phyloP scores from a whole-genome alignment of 1,140 invertebrate species.

The Drosophila lowei region DNA sequence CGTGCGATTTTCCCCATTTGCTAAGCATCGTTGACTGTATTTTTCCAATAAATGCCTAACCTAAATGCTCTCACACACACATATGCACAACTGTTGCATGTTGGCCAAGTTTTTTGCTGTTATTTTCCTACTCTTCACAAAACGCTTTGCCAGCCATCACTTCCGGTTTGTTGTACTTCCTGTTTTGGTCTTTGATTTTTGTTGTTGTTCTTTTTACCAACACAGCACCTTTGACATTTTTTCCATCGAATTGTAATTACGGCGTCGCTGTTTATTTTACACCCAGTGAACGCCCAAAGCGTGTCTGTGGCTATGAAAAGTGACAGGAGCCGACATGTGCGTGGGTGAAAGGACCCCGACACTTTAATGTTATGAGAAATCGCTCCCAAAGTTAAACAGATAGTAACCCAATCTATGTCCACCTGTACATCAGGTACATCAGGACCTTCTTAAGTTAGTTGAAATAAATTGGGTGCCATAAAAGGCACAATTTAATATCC shows the following conservation, averaged over 20 bases:
- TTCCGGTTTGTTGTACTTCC: constrained; percentile 32
- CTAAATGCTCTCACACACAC: neutral
- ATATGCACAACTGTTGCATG: constrained; percentile 66
- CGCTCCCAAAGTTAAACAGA: too few relatives aligned
- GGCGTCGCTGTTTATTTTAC: constrained; percentile 23
- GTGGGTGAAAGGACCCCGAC: constrained; percentile 7
- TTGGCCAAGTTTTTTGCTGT: constrained; percentile 53
- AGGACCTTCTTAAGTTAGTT: too few relatives aligned
- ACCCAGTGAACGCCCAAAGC: neutral
- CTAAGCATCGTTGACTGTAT: constrained; percentile 18
- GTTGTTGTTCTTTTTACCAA: neutral
- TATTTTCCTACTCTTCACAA: constrained; percentile 34
- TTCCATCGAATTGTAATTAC: constrained; percentile 60
- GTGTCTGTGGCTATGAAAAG: constrained; percentile 26
- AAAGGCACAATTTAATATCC: constrained; percentile 4
- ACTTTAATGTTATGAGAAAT: neutral
- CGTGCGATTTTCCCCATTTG: constrained; percentile 29
- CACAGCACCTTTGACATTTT: constrained; percentile 45
- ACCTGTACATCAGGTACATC: too few relatives aligned
- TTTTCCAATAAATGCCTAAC: constrained; percentile 3
- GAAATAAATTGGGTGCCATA: constrained; percentile 1
- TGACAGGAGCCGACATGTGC: constrained; percentile 22
- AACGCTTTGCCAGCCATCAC: constrained; percentile 24
- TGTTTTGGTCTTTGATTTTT: constrained; percentile 8
- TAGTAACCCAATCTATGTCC: too few relatives aligned